phyloP scores from a whole-genome alignment of 1,140 invertebrate species.

The Drosophila quadrilineata region DNA sequence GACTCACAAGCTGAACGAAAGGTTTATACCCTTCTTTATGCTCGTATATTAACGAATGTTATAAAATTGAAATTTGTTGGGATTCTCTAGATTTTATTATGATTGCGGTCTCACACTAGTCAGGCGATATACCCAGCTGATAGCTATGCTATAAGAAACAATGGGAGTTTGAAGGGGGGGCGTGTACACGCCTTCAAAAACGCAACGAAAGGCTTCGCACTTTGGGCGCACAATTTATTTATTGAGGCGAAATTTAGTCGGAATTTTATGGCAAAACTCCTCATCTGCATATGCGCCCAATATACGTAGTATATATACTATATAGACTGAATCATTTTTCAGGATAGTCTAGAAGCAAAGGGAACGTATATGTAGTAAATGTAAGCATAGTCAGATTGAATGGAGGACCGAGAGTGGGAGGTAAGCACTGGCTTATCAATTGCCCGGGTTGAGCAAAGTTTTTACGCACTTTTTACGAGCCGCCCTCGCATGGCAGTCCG shows the following conservation, averaged over 20 bases:
- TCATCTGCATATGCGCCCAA: constrained; percentile 68
- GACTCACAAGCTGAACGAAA: not conserved
- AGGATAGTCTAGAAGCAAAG: not conserved
- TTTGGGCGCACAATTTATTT: constrained; percentile 65
- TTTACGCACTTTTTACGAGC: constrained; percentile 73
- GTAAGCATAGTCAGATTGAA: not conserved
- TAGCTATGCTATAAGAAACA: not conserved
- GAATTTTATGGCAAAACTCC: constrained; percentile 58
- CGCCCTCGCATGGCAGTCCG: constrained; percentile 65
- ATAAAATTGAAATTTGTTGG: not conserved
- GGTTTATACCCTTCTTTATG: not conserved
- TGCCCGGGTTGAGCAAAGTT: constrained; percentile 44
- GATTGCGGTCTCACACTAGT: not conserved
- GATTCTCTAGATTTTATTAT: not conserved
- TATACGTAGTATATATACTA: too few species aligned
- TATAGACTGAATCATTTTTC: constrained; percentile 22
- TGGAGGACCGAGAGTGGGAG: constrained; percentile 11
- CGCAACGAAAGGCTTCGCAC: constrained; percentile 62
- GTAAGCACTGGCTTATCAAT: constrained; percentile 63
- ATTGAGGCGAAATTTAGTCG: constrained; percentile 52
- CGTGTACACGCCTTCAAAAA: constrained; percentile 21
- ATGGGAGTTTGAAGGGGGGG: constrained; percentile 8
- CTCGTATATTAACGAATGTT: not conserved
- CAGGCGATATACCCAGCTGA: not conserved
- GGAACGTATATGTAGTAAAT: not conserved